phyloP scores from a whole-genome alignment of 2,888 invertebrate species.

The Metacarcinus magister region DNA sequence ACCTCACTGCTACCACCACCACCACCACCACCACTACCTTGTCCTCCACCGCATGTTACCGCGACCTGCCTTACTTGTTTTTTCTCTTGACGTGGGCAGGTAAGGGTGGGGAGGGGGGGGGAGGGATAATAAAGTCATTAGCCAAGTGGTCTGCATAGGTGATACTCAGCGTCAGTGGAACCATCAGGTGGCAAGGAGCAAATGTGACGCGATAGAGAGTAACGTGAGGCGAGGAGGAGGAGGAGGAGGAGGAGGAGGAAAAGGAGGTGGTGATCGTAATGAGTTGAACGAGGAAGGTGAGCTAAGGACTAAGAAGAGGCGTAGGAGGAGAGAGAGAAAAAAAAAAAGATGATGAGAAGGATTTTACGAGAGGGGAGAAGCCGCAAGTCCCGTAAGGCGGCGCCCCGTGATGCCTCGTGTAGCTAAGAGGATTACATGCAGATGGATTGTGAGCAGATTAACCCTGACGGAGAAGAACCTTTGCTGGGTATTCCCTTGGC shows the following conservation, averaged over 20 bases:
- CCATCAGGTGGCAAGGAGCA: background rate
- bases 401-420: background rate
- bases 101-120: background rate
- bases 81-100: background rate
- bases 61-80: background rate
- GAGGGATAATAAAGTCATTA: constrained; percentile 13
- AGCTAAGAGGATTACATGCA: background rate
- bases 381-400: constrained; percentile 3
- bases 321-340: background rate
- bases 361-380: background rate
- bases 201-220: background rate
- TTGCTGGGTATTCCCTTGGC: background rate
- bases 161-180: constrained; percentile 31
- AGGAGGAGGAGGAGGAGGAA: background rate
- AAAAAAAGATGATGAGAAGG: background rate
- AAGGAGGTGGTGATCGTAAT: background rate
- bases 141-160: background rate
- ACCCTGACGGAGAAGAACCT: background rate
- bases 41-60: background rate
- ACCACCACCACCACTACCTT: too few relatives aligned
- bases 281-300: too few relatives aligned
- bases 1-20: background rate
- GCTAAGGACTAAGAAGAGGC: background rate
- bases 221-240: background rate
- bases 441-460: constrained; percentile 26